Base-by-base conservation (phyloP, 1,140 invertebrate genomes). In the Ceratina australensis region DNA sequence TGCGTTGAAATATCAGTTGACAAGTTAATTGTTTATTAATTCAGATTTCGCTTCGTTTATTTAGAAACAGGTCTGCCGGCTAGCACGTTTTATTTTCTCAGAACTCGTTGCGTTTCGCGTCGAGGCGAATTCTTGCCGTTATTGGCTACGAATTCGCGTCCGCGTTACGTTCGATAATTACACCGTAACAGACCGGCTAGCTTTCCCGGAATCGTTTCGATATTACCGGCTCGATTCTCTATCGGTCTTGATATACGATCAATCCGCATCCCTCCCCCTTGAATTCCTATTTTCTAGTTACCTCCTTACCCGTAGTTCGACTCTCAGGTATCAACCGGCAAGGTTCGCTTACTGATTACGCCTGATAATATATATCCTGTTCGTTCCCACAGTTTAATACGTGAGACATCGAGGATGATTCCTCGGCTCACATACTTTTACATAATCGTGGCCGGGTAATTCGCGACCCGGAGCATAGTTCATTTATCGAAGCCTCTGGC, bases 11-110 rank as follows among this genome's bases (percentile, higher is more conserved):
- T 2, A n/a, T 33, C 52, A 54, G 28, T 28, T 26, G 80, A 82
- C 80, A 75, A 57, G 49, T 61, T 83, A 79, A 83, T 83, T 28
- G 64, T 83, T 83, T 75, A 75, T 82, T 79, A 74, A 83, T 83
- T 74, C 72, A 49, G 71, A 79, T 82, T n/a, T 79, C 76, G 57
- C 18, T 65, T 72, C 33, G 33, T 18, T 72, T 47, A 61, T 54
- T 66, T 20, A 18, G 59, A 42, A 83, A 82, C 80, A 56, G 33
- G 54, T 67, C 75, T 52, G 61, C 16, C n/a, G 22, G 49, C 59
- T 60, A 26, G 54, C 42, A 26, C 22, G 28, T 80, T 82, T 79
- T 26, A 64, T 79, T 64, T 79, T 57, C 49, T 5, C 28, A 7
- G 10, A 59, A 24, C 49, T 57, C 33, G 33, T 42, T 42, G 33